Evolutionary conservation across 2,888 invertebrate species (phyloP), one percentile per base, ranked within the genome.

Genomic region (Dyspetes luteomarginatus): DNA sequence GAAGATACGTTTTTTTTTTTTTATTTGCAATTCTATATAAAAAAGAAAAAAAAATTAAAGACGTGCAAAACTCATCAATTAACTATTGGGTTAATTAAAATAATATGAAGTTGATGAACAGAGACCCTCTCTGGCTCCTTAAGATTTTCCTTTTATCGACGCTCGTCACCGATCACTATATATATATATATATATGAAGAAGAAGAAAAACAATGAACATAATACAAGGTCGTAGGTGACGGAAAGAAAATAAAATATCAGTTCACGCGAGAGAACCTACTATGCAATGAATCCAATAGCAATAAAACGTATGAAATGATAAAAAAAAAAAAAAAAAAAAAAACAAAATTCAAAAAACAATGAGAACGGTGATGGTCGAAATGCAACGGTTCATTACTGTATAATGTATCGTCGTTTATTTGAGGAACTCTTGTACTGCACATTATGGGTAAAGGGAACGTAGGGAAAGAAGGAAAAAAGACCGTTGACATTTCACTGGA

Each of bases 251-350:
- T 69, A 73, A 67, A 58, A 86, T 86, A 86, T 85, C 85, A 86
- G 85, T 85, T 85, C 78, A 85, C 78, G 82, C 76, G 78, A 84
- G 82, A 79, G 86, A 86, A 85, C 85, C 85, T 87, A 90, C 87
- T 88, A 89, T 88, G 90, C 89, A 91, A 91, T 90, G 90, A 91
- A 91, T 90, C 88, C 90, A 88, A 91, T 91, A 91, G 91, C 90
- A 91, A 91, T 91, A 91, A 36, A 91, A 88, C 77, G 77, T 83
- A 82, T 74, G 74, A 64, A 55, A 55, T 43, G 64, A 60, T 62
- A 45, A 60, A 60, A 74, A 50, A 55, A 60, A 62, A 30, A 55
- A 22, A 45, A 43, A 68, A 71, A 50, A 55, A 75, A 72, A 45
- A 68, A 48, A 45, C 17, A 55, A 28, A n/a, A n/a, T n/a, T n/a